Evolutionary conservation across 2,113 vertebrate species (phyloP).

Genomic region (Mesembrinibis cayennensis): DNA sequence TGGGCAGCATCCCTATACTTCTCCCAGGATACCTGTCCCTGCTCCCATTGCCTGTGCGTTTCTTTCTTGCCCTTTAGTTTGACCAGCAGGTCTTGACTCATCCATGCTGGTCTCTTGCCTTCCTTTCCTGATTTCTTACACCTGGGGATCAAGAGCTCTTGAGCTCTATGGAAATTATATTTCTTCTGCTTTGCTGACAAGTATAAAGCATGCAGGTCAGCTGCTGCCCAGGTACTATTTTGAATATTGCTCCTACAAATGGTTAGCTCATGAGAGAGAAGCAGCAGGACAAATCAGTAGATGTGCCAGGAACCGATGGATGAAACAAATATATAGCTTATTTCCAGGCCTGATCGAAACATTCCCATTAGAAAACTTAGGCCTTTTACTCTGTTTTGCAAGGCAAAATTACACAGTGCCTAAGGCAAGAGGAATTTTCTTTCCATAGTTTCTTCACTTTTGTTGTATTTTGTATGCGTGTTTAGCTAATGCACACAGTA

Average conservation of each 20-base stretch:
- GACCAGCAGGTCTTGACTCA: not conserved
- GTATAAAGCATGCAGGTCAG: not conserved
- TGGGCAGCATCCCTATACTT: not conserved
- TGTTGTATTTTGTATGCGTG: not conserved
- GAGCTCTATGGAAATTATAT: not conserved
- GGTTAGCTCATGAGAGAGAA: not conserved
- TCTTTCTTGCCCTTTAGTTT: not conserved
- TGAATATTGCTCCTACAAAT: not conserved
- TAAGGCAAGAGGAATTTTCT: not conserved
- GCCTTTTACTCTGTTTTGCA: not conserved
- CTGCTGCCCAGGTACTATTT: not conserved
- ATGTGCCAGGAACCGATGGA: not conserved
- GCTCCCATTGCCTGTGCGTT: not conserved
- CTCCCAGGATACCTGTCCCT: not conserved
- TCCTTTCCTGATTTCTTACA: not conserved
- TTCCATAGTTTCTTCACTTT: not conserved
- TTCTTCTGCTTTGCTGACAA: not conserved
- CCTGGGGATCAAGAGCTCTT: not conserved
- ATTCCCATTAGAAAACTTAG: not conserved
- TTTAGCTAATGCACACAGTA: not conserved
- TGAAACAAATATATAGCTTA: not conserved
- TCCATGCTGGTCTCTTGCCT: not conserved
- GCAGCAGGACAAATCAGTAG: not conserved
- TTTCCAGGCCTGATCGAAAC: not conserved
- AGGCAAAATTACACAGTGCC: not conserved